A percentile compares a stretch with the other conserved stretches of the same genome.
These are phyloP conservation scores for Tamias sibiricus DNA, from an alignment of 2,113 vertebrate genomes.

Conservation along the genomic window DNA sequence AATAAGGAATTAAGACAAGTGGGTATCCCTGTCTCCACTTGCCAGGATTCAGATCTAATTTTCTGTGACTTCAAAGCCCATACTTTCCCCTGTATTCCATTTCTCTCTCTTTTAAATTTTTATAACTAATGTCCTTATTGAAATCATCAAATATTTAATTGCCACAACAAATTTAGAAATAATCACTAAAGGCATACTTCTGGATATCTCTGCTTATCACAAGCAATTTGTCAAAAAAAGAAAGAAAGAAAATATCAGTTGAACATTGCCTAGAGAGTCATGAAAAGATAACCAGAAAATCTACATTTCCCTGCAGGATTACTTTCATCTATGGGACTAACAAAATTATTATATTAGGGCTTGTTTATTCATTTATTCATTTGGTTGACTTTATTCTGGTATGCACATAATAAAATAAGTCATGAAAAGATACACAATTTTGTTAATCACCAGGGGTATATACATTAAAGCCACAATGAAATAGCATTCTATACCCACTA, in stretches of 20 bases:
- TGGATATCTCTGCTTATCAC: constrained; percentile 2
- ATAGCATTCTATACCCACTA: background rate
- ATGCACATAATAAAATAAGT: background rate
- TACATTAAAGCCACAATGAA: background rate
- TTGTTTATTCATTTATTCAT: constrained; percentile 17
- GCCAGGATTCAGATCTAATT: background rate
- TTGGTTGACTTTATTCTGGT: background rate
- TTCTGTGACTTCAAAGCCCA: background rate
- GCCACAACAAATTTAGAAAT: constrained; percentile 54
- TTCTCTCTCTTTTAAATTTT: constrained; percentile 53
- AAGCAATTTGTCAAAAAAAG: background rate
- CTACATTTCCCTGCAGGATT: background rate
- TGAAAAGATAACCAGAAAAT: background rate
- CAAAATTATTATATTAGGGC: background rate
- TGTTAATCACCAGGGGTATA: background rate
- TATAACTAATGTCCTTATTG: constrained; percentile 31
- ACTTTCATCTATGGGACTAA: background rate
- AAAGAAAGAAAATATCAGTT: background rate
- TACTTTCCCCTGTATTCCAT: background rate
- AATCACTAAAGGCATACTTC: constrained; percentile 10
- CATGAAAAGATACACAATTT: background rate
- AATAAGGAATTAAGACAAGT: background rate
- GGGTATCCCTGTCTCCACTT: background rate
- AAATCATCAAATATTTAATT: constrained; percentile 68
- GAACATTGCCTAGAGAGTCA: background rate